Conservation (phyloP, 2,888 invertebrate species). For the Mythimna pallens region DNA sequence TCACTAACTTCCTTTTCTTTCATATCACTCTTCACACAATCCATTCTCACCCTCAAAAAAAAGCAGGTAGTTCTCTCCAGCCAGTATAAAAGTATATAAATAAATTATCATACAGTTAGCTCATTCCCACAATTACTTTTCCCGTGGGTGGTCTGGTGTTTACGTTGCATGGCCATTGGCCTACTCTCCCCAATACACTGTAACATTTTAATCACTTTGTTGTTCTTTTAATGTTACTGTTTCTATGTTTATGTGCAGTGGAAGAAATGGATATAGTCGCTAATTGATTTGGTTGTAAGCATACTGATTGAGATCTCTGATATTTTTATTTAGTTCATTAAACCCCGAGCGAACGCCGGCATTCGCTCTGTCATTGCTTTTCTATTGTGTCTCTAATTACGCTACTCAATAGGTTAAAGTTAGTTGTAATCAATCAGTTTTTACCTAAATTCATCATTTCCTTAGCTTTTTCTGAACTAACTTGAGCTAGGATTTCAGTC, state of each 20-base stretch:
- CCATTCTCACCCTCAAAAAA: neutral
- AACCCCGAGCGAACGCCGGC: too few species aligned
- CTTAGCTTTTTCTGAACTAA: too few species aligned
- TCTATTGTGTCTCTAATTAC: too few species aligned
- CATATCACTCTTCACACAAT: too few species aligned
- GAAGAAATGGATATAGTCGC: conserved; percentile 24
- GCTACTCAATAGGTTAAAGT: too few species aligned
- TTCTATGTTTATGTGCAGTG: conserved; percentile 7
- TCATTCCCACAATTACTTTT: conserved; percentile 17
- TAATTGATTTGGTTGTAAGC: conserved; percentile 39
- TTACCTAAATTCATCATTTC: too few species aligned
- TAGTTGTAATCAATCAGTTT: neutral
- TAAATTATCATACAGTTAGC: conserved; percentile 20
- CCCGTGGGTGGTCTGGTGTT: conserved; percentile 42
- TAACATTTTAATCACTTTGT: conserved; percentile 31
- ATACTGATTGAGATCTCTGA: conserved; percentile 3
- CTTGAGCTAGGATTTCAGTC: too few species aligned
- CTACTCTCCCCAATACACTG: conserved; percentile 29
- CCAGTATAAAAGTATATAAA: neutral
- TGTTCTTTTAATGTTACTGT: conserved; percentile 2
- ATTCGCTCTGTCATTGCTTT: too few species aligned
- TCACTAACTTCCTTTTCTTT: too few species aligned
- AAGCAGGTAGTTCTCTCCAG: neutral
- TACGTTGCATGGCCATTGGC: conserved; percentile 47
- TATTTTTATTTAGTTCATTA: neutral